phyloP scores from a whole-genome alignment of 2,888 invertebrate species.

The Drosophila basisetae region DNA sequence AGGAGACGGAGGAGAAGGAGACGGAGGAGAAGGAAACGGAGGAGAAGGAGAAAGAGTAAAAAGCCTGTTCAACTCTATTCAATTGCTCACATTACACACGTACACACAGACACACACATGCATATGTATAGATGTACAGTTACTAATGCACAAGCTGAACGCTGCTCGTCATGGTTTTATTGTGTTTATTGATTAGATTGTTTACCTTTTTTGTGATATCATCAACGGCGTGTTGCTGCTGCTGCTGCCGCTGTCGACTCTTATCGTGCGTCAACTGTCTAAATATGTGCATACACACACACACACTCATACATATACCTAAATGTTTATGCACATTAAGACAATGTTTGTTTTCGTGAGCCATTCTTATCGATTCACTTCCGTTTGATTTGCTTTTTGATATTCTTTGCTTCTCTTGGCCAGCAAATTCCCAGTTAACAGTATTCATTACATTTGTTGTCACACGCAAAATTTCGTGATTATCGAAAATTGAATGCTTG shows the following conservation, averaged over 20 bases:
- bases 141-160: conserved; percentile 5
- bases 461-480: background rate
- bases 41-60: background rate
- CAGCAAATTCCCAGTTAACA: conserved; percentile 33
- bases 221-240: conserved; percentile 45
- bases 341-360: conserved; percentile 23
- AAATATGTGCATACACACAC: conserved; percentile 53
- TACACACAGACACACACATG: conserved; percentile 4
- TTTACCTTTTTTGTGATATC: conserved; percentile 79
- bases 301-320: conserved; percentile 13
- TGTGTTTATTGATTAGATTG: conserved; percentile 79
- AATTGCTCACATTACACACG: conserved; percentile 49
- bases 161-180: conserved; percentile 62
- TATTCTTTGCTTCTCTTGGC: conserved; percentile 33
- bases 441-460: conserved; percentile 17
- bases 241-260: conserved; percentile 29
- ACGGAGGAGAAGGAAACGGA: background rate
- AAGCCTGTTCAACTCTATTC: conserved; percentile 42
- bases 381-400: conserved; percentile 61
- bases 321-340: conserved; percentile 17
- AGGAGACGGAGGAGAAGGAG: too few species aligned
- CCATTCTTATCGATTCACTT: conserved; percentile 67
- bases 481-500: background rate
- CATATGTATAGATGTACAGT: conserved; percentile 15
- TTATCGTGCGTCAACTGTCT: conserved; percentile 77